Percentiles rank a stretch among this genome's conserved stretches.
Conservation (phyloP, 2,797 vertebrate species). For the Sarcophilus harrisii region DNA sequence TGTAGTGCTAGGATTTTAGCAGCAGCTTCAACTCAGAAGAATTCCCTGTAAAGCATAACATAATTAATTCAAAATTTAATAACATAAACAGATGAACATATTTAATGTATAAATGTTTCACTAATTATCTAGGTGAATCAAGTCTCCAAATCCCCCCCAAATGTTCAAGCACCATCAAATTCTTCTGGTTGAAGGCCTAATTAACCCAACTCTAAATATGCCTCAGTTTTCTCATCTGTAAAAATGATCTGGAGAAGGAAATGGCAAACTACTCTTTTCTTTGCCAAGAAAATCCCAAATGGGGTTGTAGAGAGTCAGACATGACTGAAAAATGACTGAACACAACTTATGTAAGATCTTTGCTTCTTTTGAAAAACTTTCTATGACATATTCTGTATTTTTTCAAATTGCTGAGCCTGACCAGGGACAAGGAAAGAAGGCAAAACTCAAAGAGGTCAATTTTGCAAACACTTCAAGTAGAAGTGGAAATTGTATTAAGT, state of each 20-base stretch:
- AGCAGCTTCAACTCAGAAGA: constrained; percentile 36
- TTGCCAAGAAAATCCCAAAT: not conserved
- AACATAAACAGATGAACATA: constrained; percentile 27
- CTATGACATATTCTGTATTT: constrained; percentile 2
- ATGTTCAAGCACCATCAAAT: constrained; percentile 19
- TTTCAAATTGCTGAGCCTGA: constrained; percentile 11
- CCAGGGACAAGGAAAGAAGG: not conserved
- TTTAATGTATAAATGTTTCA: constrained; percentile 9
- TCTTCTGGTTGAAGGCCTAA: not conserved
- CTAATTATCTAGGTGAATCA: constrained; percentile 28
- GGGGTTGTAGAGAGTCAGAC: not conserved
- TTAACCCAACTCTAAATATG: constrained; percentile 10
- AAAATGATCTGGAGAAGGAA: not conserved
- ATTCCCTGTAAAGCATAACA: constrained; percentile 29
- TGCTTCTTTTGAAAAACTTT: constrained; percentile 36
- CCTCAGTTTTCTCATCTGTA: not conserved
- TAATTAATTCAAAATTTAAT: not conserved
- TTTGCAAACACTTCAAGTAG: not conserved
- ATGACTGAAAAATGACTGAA: not conserved
- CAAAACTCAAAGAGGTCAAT: constrained; percentile 11
- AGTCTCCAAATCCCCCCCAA: constrained; percentile 4
- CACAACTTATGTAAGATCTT: not conserved
- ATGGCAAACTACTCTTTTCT: not conserved
- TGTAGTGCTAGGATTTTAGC: not conserved
- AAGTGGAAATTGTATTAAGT: not conserved